Base-by-base conservation (phyloP, 2,888 invertebrate genomes). In the Gandaritis pyraliata region DNA sequence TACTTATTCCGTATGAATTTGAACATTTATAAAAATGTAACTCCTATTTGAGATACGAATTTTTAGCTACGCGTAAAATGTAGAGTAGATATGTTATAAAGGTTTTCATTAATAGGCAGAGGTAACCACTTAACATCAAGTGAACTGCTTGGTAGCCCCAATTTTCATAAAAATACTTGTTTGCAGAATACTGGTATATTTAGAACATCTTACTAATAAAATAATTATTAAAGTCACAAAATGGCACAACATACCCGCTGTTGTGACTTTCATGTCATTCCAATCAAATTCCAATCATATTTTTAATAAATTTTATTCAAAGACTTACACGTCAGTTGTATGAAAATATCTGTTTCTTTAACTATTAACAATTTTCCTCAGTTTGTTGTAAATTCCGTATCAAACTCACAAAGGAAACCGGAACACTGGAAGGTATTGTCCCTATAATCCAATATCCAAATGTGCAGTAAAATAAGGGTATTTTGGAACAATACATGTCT, bases 401-500 rank as follows among this genome's bases (percentile, higher is more conserved):
- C 46, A 45, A 45, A 61, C 54, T 36, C 16, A 51, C 61, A 57
- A 57, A 48, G 39, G 7, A 52, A 49, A 59, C 59, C 43, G 55
- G 52, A 66, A 66, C 61, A 59, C 56, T 45, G 52, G 45, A 66
- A 66, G 65, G 60, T 64, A 65, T 64, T 53, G 62, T 61, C 58
- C 58, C 59, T 65, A 49, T 74, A 74, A 75, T 74, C 76, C 78
- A 70, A 79, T 76, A 75, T 75, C 75, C 73, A 80, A 78, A 77
- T 76, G 73, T 77, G 76, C 77, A 76, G 73, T 75, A 76, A 79
- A 75, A 76, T 74, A 84, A 82, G 87, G 85, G 86, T 85, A 81
- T 75, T 73, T 50, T 55, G 81, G 77, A 70, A 86, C 87, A 86
- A 87, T 88, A 88, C 85, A 86, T 78, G 87, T 86, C 91, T 92